Conservation (phyloP, 2,888 invertebrate genomes). For the Leptarthrus brevirostris region DNA sequence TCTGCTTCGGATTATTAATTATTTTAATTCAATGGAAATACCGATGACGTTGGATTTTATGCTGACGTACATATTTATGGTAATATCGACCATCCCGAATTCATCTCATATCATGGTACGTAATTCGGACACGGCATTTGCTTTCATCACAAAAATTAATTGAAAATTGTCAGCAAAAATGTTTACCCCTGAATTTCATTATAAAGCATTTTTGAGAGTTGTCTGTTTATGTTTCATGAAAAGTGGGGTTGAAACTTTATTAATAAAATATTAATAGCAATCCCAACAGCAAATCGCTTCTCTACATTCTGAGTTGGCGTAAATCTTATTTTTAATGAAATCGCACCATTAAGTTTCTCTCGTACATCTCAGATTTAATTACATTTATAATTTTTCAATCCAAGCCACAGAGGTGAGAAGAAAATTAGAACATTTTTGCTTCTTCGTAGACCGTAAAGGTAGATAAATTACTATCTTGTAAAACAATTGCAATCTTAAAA, state of each 20-base stretch:
- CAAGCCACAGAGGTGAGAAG: no score
- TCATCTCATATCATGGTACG: neutral
- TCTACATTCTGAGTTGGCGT: no score
- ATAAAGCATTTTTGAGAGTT: constrained; percentile 17
- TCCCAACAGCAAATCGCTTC: no score
- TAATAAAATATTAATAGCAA: constrained; percentile 43
- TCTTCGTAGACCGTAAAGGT: no score
- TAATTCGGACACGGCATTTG: neutral
- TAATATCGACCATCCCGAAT: constrained; percentile 11
- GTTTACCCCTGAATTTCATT: constrained; percentile 45
- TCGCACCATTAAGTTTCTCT: no score
- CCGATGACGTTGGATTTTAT: constrained; percentile 25
- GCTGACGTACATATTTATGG: constrained; percentile 22
- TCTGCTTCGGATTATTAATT: constrained; percentile 25
- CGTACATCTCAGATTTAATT: no score
- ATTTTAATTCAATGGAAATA: constrained; percentile 29
- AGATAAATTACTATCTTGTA: no score
- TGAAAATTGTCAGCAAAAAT: constrained; percentile 53
- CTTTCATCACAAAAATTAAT: constrained; percentile 51
- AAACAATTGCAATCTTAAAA: no score
- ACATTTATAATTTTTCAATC: no score
- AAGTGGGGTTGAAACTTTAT: neutral
- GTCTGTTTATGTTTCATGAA: neutral
- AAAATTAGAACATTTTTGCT: no score
- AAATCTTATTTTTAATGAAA: no score